Evolutionary conservation across 2,797 vertebrate genomes (phyloP).

Genomic region (Morus bassanus): DNA sequence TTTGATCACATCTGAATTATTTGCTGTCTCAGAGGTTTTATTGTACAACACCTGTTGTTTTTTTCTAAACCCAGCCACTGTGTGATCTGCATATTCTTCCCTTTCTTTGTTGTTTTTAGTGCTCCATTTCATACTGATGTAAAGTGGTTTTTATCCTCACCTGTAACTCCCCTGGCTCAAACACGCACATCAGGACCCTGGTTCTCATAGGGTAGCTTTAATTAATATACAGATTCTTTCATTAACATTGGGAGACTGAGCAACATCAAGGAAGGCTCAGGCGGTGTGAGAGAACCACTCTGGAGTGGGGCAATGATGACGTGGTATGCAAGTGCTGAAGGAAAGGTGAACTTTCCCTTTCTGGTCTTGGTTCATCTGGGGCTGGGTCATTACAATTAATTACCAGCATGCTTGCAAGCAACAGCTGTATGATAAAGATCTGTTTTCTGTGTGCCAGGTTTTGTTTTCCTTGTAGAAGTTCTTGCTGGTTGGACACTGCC

Average conservation of each 20-base stretch:
- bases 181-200: neutral
- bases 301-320: neutral
- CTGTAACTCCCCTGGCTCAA: neutral
- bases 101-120: neutral
- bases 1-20: neutral
- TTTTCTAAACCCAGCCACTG: neutral
- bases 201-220: neutral
- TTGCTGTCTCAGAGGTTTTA: neutral
- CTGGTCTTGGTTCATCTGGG: neutral
- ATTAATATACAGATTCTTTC: neutral
- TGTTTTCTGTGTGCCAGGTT: neutral
- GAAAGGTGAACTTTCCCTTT: neutral
- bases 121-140: neutral
- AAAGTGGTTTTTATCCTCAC: neutral
- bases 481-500: neutral
- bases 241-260: neutral
- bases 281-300: neutral
- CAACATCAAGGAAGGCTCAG: neutral
- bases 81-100: neutral
- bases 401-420: neutral
- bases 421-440: neutral
- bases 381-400: neutral
- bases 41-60: neutral
- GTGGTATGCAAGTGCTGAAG: neutral
- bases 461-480: neutral